Evolutionary conservation across 2,797 vertebrate species (phyloP).

Genomic region (Nannoperca obscura): DNA sequence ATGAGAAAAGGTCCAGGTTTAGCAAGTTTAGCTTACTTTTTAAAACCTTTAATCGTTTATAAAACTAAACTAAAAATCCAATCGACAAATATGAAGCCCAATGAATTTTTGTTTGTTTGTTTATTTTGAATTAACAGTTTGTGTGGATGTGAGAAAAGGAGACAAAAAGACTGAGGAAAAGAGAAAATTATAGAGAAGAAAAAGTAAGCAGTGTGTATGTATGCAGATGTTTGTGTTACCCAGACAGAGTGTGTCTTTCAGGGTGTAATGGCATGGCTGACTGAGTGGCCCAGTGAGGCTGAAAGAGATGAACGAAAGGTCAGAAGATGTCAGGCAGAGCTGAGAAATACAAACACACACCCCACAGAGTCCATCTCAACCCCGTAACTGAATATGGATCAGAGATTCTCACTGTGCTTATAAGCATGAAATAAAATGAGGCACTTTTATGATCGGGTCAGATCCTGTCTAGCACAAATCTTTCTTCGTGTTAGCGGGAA

Average conservation of each 20-base stretch:
- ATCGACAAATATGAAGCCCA: background rate
- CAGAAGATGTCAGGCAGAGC: constrained; percentile 64
- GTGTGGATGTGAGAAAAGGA: background rate
- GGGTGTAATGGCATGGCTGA: constrained; percentile 53
- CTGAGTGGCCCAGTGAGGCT: constrained; percentile 61
- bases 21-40: background rate
- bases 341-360: constrained; percentile 33
- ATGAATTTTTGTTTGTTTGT: too few relatives aligned
- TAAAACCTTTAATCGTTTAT: background rate
- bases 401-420: constrained; percentile 44
- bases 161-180: constrained; percentile 10
- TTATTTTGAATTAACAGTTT: too few relatives aligned
- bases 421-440: constrained; percentile 68
- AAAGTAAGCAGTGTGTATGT: constrained; percentile 13
- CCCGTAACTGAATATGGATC: constrained; percentile 61
- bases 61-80: background rate
- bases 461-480: constrained; percentile 53
- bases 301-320: constrained; percentile 67
- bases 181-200: constrained; percentile 10
- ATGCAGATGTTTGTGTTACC: constrained; percentile 19
- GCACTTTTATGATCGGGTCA: constrained; percentile 59
- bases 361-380: constrained; percentile 38
- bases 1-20: background rate
- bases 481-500: constrained; percentile 37
- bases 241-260: constrained; percentile 7